These are phyloP conservation scores for Podargus strigoides DNA, from an alignment of 2,797 vertebrate species.

Conservation along the genomic window DNA sequence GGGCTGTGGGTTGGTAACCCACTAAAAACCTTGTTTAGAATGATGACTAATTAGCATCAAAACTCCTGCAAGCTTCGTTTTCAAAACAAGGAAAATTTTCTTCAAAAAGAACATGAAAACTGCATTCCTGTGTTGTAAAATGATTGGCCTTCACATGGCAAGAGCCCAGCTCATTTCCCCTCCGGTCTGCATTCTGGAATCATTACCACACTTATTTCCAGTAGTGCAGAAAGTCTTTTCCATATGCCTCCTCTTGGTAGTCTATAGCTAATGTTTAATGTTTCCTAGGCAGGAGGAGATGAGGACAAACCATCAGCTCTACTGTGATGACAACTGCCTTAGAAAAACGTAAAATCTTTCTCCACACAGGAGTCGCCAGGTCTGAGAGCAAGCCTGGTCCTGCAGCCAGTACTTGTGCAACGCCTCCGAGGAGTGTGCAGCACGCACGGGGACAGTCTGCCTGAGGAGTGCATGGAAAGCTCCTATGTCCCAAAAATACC, in stretches of 20 bases:
- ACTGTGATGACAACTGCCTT: background rate
- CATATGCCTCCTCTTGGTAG: background rate
- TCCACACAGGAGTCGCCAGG: background rate
- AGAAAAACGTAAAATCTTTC: background rate
- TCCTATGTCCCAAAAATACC: background rate
- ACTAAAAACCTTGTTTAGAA: background rate
- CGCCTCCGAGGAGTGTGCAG: background rate
- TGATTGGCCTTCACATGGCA: background rate
- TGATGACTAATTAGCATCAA: background rate
- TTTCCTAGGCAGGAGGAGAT: background rate
- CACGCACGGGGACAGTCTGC: background rate
- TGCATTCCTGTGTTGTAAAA: background rate
- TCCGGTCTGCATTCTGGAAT: background rate
- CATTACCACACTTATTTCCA: conserved; percentile 12
- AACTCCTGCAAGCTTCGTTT: background rate
- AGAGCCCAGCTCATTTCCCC: background rate
- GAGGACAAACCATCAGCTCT: background rate
- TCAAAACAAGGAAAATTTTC: background rate
- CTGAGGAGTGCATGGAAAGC: background rate
- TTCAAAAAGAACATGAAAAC: background rate
- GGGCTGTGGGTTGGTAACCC: background rate
- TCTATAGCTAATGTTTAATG: background rate
- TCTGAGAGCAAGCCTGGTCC: background rate
- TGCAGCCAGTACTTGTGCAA: background rate
- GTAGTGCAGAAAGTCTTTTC: conserved; percentile 16